Percentiles rank a stretch among this genome's conserved stretches.
Conservation (phyloP, 2,113 vertebrate genomes). For the Tursiops truncatus region DNA sequence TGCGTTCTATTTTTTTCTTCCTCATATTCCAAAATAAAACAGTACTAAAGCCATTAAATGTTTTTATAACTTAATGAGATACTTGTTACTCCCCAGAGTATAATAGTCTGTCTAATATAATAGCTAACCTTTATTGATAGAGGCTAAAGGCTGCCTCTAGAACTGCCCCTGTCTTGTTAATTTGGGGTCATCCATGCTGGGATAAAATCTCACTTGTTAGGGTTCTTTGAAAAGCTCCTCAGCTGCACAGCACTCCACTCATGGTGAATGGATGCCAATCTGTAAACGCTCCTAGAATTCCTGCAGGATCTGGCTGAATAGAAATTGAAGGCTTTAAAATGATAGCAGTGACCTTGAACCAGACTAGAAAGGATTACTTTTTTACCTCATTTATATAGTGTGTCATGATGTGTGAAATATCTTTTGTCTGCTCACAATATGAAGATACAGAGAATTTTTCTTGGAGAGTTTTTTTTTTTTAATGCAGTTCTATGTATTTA, state of each 20-base stretch:
- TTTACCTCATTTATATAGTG: not conserved
- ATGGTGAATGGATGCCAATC: not conserved
- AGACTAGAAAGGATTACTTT: not conserved
- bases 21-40: slow-evolving; percentile 61
- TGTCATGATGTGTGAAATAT: not conserved
- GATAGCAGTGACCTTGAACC: slow-evolving; percentile 37
- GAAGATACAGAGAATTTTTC: slow-evolving; percentile 5
- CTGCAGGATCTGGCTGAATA: not conserved
- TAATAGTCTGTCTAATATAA: not conserved
- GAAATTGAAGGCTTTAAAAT: not conserved
- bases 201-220: slow-evolving; percentile 56
- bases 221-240: slow-evolving; percentile 22
- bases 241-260: not conserved
- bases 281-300: not conserved
- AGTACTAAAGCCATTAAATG: slow-evolving; percentile 56
- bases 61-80: slow-evolving; percentile 79
- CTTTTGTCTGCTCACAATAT: not conserved
- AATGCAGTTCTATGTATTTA: not conserved
- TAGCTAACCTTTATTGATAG: slow-evolving; percentile 63
- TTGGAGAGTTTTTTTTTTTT: not conserved
- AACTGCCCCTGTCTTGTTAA: slow-evolving; percentile 16
- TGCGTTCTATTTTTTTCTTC: slow-evolving; percentile 36
- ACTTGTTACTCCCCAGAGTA: slow-evolving; percentile 58
- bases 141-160: slow-evolving; percentile 20
- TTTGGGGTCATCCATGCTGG: slow-evolving; percentile 29